Conservation (phyloP, 2,888 invertebrate genomes). For the Yponomeuta cagnagella region DNA sequence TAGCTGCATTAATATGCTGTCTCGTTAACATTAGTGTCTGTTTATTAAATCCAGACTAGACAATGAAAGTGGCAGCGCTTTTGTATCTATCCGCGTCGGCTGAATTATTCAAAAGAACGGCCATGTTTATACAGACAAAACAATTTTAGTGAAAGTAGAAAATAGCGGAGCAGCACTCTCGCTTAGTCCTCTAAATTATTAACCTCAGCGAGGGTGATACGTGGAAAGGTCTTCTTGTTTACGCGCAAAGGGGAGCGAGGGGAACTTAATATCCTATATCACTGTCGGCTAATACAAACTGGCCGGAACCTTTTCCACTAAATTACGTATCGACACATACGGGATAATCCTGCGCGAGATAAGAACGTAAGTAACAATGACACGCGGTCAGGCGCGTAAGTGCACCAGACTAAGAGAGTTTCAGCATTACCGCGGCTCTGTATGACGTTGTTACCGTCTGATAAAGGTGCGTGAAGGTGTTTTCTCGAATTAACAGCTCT, state of each 20-base stretch:
- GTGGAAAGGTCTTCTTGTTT: constrained; percentile 27
- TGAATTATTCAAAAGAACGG: constrained; percentile 45
- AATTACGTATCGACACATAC: constrained; percentile 69
- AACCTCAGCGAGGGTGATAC: constrained; percentile 67
- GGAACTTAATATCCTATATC: constrained; percentile 75
- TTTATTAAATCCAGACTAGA: not conserved
- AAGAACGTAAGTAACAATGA: constrained; percentile 62
- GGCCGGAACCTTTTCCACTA: constrained; percentile 73
- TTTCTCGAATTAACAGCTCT: not conserved
- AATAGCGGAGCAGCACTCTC: constrained; percentile 46
- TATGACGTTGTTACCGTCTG: not conserved
- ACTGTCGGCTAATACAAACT: constrained; percentile 73
- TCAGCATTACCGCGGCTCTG: not conserved
- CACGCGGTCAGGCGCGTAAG: constrained; percentile 45
- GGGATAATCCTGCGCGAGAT: constrained; percentile 67
- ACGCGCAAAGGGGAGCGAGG: constrained; percentile 24
- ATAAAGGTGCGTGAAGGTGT: not conserved
- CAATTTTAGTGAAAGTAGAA: constrained; percentile 61
- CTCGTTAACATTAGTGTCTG: no score
- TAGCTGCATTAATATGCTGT: no score
- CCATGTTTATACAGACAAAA: constrained; percentile 52
- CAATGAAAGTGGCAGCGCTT: not conserved
- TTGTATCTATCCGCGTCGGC: constrained; percentile 20
- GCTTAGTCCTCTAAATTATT: constrained; percentile 72
- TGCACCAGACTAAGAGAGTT: constrained; percentile 37